Evolutionary conservation across 2,113 vertebrate genomes (phyloP).

Genomic region (Amphilophus citrinellus): DNA sequence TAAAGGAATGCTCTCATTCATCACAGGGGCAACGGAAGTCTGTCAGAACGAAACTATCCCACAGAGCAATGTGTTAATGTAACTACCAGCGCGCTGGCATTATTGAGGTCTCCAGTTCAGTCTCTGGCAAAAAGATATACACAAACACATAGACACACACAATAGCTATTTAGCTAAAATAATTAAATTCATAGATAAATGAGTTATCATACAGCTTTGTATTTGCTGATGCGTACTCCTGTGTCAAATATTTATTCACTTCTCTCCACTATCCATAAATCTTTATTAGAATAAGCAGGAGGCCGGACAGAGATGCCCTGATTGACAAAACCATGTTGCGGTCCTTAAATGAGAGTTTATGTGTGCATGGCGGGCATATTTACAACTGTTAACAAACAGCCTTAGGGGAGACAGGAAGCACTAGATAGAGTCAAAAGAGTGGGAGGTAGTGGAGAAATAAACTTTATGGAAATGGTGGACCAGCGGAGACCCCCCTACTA

Average conservation of each 20-base stretch:
- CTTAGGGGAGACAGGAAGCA: constrained; percentile 38
- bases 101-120: constrained; percentile 27
- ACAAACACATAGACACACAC: background rate
- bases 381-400: constrained; percentile 70
- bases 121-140: constrained; percentile 5
- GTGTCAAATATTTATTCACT: constrained; percentile 16
- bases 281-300: constrained; percentile 31
- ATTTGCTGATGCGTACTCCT: constrained; percentile 29
- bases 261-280: background rate
- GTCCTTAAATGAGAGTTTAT: constrained; percentile 47
- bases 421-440: constrained; percentile 30
- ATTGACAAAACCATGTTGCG: constrained; percentile 54
- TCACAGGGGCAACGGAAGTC: constrained; percentile 60
- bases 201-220: constrained; percentile 28
- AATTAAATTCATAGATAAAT: constrained; percentile 33
- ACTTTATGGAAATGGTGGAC: constrained; percentile 69
- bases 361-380: constrained; percentile 49
- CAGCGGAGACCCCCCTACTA: constrained; percentile 58
- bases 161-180: constrained; percentile 22
- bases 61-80: constrained; percentile 46
- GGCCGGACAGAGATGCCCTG: constrained; percentile 44
- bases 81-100: constrained; percentile 43
- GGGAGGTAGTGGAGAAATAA: constrained; percentile 34
- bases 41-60: constrained; percentile 58
- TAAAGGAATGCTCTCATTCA: constrained; percentile 63